These are phyloP conservation scores for Eublepharis macularius DNA, from an alignment of 2,113 vertebrate genomes.

Conservation along the genomic window DNA sequence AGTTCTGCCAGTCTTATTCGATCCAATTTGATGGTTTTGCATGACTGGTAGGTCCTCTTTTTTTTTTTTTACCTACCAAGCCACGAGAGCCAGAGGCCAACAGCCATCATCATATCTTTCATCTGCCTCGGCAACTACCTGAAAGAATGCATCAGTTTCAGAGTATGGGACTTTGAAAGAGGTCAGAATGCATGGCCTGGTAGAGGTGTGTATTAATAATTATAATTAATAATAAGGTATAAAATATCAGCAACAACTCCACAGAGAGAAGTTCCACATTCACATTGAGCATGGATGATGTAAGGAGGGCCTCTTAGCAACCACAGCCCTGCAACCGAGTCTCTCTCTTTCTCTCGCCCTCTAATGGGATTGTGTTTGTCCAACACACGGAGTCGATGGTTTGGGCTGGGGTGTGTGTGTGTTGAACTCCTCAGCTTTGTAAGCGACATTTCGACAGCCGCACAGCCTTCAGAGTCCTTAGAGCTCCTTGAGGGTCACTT, in stretches of 20 bases:
- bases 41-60: neutral
- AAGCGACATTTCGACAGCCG: conserved; percentile 27
- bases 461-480: conserved; percentile 66
- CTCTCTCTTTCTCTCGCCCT: neutral
- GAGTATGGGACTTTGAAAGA: conserved; percentile 19
- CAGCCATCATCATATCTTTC: neutral
- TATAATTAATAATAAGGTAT: conserved; percentile 33
- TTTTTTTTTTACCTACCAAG: neutral
- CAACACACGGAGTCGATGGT: conserved; percentile 26
- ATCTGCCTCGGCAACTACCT: neutral
- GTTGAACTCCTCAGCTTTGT: conserved; percentile 6
- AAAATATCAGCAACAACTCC: conserved; percentile 38
- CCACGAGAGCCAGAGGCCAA: conserved; percentile 2
- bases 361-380: conserved; percentile 53
- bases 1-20: conserved; percentile 18
- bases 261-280: conserved; percentile 45
- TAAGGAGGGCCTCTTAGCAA: neutral
- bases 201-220: conserved; percentile 31
- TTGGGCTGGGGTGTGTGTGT: neutral
- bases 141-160: rapidly evolving
- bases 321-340: neutral
- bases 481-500: conserved; percentile 92
- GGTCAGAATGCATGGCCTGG: conserved; percentile 13
- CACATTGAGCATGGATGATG: conserved; percentile 39
- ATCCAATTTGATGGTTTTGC: neutral